phyloP scores from a whole-genome alignment of 2,113 vertebrate genomes.

The Pseudolaguvia tuberculata region DNA sequence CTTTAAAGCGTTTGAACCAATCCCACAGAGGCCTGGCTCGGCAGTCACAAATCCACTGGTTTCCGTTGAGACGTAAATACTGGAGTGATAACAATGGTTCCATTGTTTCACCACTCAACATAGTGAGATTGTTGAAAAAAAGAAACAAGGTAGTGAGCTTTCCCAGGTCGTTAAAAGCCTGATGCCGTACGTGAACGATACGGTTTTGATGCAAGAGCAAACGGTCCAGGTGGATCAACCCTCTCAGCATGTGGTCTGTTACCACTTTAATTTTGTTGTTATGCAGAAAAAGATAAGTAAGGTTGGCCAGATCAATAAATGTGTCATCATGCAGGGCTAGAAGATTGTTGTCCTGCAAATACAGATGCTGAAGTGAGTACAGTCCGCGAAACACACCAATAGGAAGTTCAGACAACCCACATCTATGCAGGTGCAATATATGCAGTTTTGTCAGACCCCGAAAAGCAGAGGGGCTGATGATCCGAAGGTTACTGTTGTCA shows the following conservation, averaged over 20 bases:
- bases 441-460: conserved; percentile 85
- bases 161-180: conserved; percentile 85
- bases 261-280: conserved; percentile 91
- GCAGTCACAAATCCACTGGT: conserved; percentile 98
- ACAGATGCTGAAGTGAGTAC: conserved; percentile 91
- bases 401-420: conserved; percentile 86
- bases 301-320: conserved; percentile 93
- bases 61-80: conserved; percentile 91
- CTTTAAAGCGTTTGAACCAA: conserved; percentile 94
- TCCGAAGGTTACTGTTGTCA: conserved; percentile 86
- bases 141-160: conserved; percentile 90
- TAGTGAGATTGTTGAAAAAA: conserved; percentile 92
- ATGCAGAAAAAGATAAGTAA: conserved; percentile 93
- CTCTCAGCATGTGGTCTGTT: conserved; percentile 86
- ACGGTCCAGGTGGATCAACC: conserved; percentile 85
- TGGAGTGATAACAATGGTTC: conserved; percentile 81
- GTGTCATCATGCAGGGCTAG: conserved; percentile 83
- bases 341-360: conserved; percentile 92
- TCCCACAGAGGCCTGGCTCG: conserved; percentile 89
- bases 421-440: conserved; percentile 90
- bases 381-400: conserved; percentile 85
- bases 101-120: conserved; percentile 84
- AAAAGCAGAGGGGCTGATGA: conserved; percentile 84
- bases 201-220: conserved; percentile 91
- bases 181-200: conserved; percentile 77